These are phyloP conservation scores for Thymelicus acteon DNA, from an alignment of 2,888 invertebrate species.

Conservation along the genomic window DNA sequence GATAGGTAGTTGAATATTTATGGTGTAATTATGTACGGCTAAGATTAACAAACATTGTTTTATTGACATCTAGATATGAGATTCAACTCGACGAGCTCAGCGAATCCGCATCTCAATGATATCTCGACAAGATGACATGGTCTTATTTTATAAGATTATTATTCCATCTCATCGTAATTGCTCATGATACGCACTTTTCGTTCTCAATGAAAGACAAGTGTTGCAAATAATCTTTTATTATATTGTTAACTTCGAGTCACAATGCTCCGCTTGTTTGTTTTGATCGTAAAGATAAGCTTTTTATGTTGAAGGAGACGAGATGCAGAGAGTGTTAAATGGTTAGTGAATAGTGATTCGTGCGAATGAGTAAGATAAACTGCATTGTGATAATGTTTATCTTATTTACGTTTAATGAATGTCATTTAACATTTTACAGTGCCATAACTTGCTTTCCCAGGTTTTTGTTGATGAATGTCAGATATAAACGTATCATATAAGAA, in stretches of 20 bases:
- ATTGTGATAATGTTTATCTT: neutral
- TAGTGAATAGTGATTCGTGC: neutral
- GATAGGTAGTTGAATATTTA: too few species aligned
- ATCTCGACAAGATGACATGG: neutral
- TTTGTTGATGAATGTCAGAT: too few species aligned
- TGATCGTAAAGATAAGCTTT: conserved; percentile 19
- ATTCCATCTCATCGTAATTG: neutral
- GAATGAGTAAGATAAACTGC: neutral
- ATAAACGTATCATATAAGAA: too few species aligned
- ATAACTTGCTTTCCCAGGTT: neutral
- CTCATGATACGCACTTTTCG: conserved; percentile 15
- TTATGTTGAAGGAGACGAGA: conserved; percentile 8
- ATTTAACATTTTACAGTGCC: neutral
- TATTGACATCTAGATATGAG: too few species aligned
- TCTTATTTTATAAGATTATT: conserved; percentile 12
- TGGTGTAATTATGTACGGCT: too few species aligned
- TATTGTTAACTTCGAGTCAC: conserved; percentile 13
- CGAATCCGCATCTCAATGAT: neutral
- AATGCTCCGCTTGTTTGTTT: conserved; percentile 13
- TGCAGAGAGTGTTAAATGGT: conserved; percentile 3
- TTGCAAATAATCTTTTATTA: conserved; percentile 19
- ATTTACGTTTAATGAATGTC: neutral
- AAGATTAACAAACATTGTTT: too few species aligned
- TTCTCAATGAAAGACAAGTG: neutral
- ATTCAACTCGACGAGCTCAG: neutral